Conservation (phyloP, 1,140 invertebrate genomes). For the Conopomorpha cramerella region DNA sequence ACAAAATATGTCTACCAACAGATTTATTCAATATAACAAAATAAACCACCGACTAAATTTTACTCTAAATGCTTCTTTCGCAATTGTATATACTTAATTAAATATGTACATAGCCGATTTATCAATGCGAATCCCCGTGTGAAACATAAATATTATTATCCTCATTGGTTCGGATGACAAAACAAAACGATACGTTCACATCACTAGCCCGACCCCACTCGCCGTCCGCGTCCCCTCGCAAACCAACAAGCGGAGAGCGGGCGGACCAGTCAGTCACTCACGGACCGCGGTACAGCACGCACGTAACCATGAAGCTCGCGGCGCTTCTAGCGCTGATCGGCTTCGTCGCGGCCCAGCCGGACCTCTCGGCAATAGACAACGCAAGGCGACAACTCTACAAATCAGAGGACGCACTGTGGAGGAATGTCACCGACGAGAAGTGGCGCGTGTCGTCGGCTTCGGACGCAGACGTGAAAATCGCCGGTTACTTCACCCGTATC, state of each 20-base stretch:
- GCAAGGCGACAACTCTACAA: constrained; percentile 61
- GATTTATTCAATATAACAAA: too few relatives aligned
- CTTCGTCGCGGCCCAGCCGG: constrained; percentile 17
- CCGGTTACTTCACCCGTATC: constrained; percentile 57
- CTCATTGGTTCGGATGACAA: too few relatives aligned
- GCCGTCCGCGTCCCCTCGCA: constrained; percentile 13
- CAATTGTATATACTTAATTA: too few relatives aligned
- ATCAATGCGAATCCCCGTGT: too few relatives aligned
- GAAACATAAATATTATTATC: too few relatives aligned
- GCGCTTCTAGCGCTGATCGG: constrained; percentile 36
- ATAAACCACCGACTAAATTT: too few relatives aligned
- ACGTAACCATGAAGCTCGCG: constrained; percentile 23
- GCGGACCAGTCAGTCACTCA: constrained; percentile 23
- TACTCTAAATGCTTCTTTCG: too few relatives aligned
- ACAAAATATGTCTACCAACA: too few relatives aligned
- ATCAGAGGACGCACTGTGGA: constrained; percentile 56
- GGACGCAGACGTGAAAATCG: constrained; percentile 31
- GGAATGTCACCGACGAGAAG: constrained; percentile 37
- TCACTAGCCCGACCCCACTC: constrained; percentile 25
- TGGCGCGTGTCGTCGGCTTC: too few relatives aligned
- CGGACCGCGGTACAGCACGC: constrained; percentile 19
- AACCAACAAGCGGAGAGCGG: constrained; percentile 7
- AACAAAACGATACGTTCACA: constrained; percentile 4
- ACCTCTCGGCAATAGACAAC: constrained; percentile 51
- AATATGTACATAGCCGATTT: too few relatives aligned